Base-by-base conservation (phyloP, 2,888 invertebrate genomes). In the Orthonychiurus folsomi region DNA sequence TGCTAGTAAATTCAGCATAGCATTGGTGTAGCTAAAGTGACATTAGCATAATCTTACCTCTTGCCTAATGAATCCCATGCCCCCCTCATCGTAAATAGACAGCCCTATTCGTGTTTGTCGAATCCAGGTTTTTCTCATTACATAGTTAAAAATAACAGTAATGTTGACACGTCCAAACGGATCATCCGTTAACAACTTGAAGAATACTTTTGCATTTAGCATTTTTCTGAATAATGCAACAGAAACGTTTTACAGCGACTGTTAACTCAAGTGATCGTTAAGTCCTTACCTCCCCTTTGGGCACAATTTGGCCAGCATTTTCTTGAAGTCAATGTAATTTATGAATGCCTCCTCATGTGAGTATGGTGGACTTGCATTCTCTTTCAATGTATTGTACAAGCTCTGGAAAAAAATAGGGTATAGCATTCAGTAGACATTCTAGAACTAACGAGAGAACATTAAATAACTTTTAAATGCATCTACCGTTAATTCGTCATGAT, bases 91-190 rank as follows among this genome's bases (percentile, higher is more conserved):
- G 76, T 95, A 95, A 37, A 95, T 80, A 0, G 93, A 92, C 25
- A 96, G 81, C 0, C 94, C 93, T 62, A 96, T 92, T 75, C 95
- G 82, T 0, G 94, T 94, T 79, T 96, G 94, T 75, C 92, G 89
- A 56, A 93, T 79, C 94, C 95, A 96, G 5, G 93, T 91, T 75
- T 94, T 88, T 18, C 92, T 82, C 93, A 94, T 92, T 0, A 93
- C 88, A 75, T 95, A 96, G 78, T 94, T 95, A 77, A 94, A 95
- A 64, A 96, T 82, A 0, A 90, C 87, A 77, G 88, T 87, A 21
- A 93, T 91, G 23, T 90, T 87, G 28, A 96, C 87, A 63, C 89
- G 82, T 0, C 93, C 93, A 73, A 88, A 86, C 0, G 87, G 85
- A 75, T 95, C 94, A 0, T 86, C 85, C 64, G 89, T 87, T 75